A percentile compares a stretch with the other conserved stretches of the same genome.
Evolutionary conservation across 2,888 invertebrate species (phyloP).

Genomic region (Drosophila antonietae): DNA sequence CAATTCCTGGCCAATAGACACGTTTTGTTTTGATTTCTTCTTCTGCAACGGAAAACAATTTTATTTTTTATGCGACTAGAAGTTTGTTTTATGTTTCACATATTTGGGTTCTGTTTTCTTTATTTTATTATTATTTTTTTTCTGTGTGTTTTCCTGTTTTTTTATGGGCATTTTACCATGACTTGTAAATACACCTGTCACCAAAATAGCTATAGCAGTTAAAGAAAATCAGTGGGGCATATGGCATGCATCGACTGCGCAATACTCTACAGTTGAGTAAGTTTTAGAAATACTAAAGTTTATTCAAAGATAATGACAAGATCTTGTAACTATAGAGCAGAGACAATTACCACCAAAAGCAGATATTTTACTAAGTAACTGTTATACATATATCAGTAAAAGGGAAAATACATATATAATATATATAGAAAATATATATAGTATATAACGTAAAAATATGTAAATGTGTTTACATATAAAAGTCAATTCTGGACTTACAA

Average conservation of each 20-base stretch:
- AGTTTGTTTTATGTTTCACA: constrained; percentile 60
- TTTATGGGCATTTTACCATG: constrained; percentile 58
- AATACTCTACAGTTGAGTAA: neutral
- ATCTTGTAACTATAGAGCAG: too few species aligned
- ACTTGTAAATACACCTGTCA: constrained; percentile 34
- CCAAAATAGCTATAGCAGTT: constrained; percentile 4
- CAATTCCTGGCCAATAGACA: constrained; percentile 30
- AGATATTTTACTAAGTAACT: too few species aligned
- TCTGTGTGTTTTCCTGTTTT: constrained; percentile 22
- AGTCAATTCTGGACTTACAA: too few species aligned
- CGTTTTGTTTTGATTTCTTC: constrained; percentile 55
- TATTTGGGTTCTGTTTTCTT: constrained; percentile 18
- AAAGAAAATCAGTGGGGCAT: neutral
- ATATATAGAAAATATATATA: too few species aligned
- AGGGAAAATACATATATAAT: too few species aligned
- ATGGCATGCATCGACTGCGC: neutral
- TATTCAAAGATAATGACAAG: too few species aligned
- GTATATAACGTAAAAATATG: too few species aligned
- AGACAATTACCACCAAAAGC: too few species aligned
- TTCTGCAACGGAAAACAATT: constrained; percentile 26
- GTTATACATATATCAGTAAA: too few species aligned
- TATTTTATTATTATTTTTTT: constrained; percentile 1
- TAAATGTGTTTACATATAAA: too few species aligned
- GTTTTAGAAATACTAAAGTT: neutral
- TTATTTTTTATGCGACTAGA: constrained; percentile 50